Evolutionary conservation across 53 echinoderm and acorn worm genomes (phyloP).

Genomic region (Patiria pectinifera): DNA sequence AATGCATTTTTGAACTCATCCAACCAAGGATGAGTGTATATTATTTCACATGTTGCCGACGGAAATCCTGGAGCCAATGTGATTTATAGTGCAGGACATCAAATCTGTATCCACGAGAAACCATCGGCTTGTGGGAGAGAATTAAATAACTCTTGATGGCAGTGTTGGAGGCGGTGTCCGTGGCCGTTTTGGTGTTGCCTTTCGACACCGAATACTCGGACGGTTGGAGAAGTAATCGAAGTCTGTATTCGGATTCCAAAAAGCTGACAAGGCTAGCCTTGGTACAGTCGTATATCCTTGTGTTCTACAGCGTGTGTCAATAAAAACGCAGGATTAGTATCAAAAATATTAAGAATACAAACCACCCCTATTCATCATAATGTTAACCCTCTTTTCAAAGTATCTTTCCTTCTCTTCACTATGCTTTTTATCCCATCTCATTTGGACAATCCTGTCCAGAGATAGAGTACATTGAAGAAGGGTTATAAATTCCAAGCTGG

Average conservation of each 20-base stretch:
- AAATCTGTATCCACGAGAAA: conserved; percentile 2
- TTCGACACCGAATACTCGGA: conserved; percentile 51
- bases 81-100: conserved; percentile 29
- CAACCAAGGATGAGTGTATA: background rate
- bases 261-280: background rate
- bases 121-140: background rate
- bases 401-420: too few relatives aligned
- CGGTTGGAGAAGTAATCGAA: conserved; percentile 34
- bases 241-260: conserved; percentile 6
- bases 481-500: too few relatives aligned
- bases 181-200: conserved; percentile 25
- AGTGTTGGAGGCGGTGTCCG: conserved; percentile 4
- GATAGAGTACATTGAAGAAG: too few relatives aligned
- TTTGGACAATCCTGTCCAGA: too few relatives aligned
- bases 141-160: conserved; percentile 45
- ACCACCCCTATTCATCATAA: too few relatives aligned
- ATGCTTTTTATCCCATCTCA: too few relatives aligned
- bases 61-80: background rate
- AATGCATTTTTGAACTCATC: background rate
- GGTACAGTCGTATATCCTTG: background rate
- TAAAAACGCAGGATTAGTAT: too few relatives aligned
- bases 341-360: too few relatives aligned
- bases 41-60: conserved; percentile 3
- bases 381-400: too few relatives aligned
- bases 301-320: too few relatives aligned